These are phyloP conservation scores for Ephialtes manifestator DNA, from an alignment of 2,888 invertebrate species.

Conservation along the genomic window DNA sequence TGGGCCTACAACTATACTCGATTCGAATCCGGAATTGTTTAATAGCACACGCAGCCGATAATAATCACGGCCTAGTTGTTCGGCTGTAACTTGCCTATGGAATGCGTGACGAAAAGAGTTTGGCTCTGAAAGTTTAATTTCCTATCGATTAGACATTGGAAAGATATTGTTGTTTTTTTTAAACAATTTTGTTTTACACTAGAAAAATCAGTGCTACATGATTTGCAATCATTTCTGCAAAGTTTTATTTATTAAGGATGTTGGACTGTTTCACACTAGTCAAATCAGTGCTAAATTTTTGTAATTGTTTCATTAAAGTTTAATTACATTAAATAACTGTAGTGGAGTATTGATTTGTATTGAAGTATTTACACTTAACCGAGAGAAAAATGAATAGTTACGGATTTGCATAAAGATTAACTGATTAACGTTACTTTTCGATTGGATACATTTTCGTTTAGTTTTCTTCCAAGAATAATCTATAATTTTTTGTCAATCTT, in stretches of 20 bases:
- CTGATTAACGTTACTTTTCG: too few species aligned
- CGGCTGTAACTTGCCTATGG: constrained; percentile 87
- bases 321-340: too few species aligned
- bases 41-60: constrained; percentile 87
- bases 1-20: constrained; percentile 90
- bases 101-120: constrained; percentile 90
- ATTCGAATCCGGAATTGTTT: constrained; percentile 87
- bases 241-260: not conserved
- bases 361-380: too few species aligned
- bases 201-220: not conserved
- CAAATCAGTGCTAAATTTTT: too few species aligned
- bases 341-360: too few species aligned
- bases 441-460: too few species aligned
- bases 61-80: constrained; percentile 89
- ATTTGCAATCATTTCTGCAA: not conserved
- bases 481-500: too few species aligned
- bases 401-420: too few species aligned
- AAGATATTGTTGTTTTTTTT: not conserved
- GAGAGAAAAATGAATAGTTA: too few species aligned
- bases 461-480: too few species aligned
- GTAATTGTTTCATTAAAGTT: too few species aligned
- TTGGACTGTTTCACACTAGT: too few species aligned
- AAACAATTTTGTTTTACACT: not conserved
- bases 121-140: constrained; percentile 87
- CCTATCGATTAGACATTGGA: not conserved